A percentile compares a stretch with the other conserved stretches of the same genome.
Evolutionary conservation across 2,888 invertebrate genomes (phyloP).

Genomic region (Cataglyphis rosenhaueri): DNA sequence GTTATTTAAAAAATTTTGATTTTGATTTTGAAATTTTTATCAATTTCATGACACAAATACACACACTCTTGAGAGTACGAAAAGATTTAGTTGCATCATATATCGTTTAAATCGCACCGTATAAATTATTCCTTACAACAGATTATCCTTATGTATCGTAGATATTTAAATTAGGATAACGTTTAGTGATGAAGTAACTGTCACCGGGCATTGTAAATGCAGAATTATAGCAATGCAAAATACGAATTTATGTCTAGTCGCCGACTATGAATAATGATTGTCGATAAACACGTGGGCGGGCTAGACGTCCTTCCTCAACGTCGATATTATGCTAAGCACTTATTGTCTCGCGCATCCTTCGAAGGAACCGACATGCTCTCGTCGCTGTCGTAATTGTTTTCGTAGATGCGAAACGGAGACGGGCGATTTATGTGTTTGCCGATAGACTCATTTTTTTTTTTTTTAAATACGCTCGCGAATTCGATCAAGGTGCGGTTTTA

Average conservation of each 20-base stretch:
- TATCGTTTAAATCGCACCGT: background rate
- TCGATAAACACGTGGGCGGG: constrained; percentile 21
- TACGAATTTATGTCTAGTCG: constrained; percentile 34
- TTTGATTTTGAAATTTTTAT: background rate
- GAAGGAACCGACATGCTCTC: constrained; percentile 37
- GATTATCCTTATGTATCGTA: background rate
- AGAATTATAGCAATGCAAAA: constrained; percentile 13
- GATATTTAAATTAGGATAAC: background rate
- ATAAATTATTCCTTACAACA: constrained; percentile 1
- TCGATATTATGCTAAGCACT: constrained; percentile 41
- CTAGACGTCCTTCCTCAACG: constrained; percentile 25
- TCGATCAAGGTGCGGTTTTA: constrained; percentile 57
- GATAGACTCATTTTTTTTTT: constrained; percentile 42
- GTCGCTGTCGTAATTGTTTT: constrained; percentile 63
- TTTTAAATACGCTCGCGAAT: constrained; percentile 50
- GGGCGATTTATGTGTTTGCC: constrained; percentile 47
- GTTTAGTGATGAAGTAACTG: background rate
- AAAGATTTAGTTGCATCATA: background rate
- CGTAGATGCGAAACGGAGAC: constrained; percentile 33
- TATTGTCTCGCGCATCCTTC: constrained; percentile 41
- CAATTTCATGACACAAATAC: background rate
- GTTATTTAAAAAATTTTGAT: background rate
- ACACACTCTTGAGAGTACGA: background rate
- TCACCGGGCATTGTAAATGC: background rate
- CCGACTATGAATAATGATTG: constrained; percentile 32